Base-by-base conservation (phyloP, 2,113 vertebrate genomes). In the Pollimyrus isidori region DNA sequence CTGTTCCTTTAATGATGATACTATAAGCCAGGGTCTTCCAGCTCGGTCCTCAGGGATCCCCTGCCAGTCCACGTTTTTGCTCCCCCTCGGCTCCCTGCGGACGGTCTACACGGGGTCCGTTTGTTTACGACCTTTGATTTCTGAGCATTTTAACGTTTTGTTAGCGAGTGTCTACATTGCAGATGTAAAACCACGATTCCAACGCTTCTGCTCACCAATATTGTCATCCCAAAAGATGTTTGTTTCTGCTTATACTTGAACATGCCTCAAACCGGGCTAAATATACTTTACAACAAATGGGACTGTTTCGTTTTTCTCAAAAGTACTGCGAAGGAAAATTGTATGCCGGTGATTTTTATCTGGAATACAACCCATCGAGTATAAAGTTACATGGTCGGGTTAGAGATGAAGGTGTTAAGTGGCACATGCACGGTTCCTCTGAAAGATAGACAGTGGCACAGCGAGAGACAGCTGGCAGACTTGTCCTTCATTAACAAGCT, bases 281-380 rank as follows among this genome's bases (percentile, higher is more conserved):
- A 82, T 89, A 80, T 82, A 49, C 50, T 88, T 88, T 82, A 52
- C 88, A 89, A 82, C 26, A 52, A 50, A 56, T 23, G 13, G 35
- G 35, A 30, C 69, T 88, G 69, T 88, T 39, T 52, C 58, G 3
- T 52, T 52, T 21, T 56, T 13, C 76, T 82, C 73, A 45, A 45
- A 89, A 83, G 2, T 53, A 58, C 73, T 30, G 49, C n/a, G 21
- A 82, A 17, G 7, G 76, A 35, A 35, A 80, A 42, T 19, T 45
- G 35, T 46, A 30, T 65, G 53, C 15, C 46, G 30, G 7, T 30
- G 21, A 56, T 87, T 39, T 53, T 39, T 30, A 53, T 87, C 26
- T 23, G 26, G 45, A 46, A 23, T 85, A 85, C 73, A 80, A 80
- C 35, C 46, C 21, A 10, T 85, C n/a, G 42, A 13, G 48, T 39